A percentile compares a stretch with the other conserved stretches of the same genome.
Conservation (phyloP, 2,797 vertebrate genomes). For the Sebastes variabilis region DNA sequence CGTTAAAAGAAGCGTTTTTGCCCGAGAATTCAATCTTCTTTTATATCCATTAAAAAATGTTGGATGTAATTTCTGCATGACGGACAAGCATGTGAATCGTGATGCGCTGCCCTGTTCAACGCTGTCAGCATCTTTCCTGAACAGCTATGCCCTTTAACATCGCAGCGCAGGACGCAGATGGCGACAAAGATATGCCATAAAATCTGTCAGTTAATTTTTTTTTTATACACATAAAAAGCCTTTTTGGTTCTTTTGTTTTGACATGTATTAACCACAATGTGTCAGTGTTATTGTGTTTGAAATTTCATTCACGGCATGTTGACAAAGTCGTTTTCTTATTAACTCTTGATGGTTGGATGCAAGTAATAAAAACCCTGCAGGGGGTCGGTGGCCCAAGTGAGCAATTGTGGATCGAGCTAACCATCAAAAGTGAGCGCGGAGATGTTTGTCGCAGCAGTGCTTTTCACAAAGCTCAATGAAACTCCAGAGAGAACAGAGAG, state of each 20-base stretch:
- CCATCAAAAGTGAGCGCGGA: slow-evolving; percentile 45
- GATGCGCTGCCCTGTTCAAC: neutral
- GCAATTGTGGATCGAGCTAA: slow-evolving; percentile 25
- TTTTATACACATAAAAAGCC: slow-evolving; percentile 23
- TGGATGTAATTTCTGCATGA: neutral
- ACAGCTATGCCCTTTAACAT: neutral
- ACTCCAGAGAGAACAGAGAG: slow-evolving; percentile 36
- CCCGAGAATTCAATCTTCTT: neutral
- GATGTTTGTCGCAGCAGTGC: slow-evolving; percentile 38
- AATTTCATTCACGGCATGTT: slow-evolving; percentile 45
- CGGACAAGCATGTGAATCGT: neutral
- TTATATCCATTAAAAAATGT: neutral
- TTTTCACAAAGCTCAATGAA: slow-evolving; percentile 36
- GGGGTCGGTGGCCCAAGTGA: slow-evolving; percentile 36
- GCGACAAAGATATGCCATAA: slow-evolving; percentile 22
- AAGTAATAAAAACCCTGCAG: slow-evolving; percentile 52
- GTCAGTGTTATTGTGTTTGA: slow-evolving; percentile 57
- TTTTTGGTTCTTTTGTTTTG: slow-evolving; percentile 45
- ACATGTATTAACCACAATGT: slow-evolving; percentile 38
- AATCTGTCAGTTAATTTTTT: slow-evolving; percentile 24
- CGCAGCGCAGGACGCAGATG: neutral
- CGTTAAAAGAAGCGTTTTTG: neutral
- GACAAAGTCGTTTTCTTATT: slow-evolving; percentile 57
- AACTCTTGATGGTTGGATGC: slow-evolving; percentile 56
- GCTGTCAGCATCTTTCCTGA: slow-evolving; percentile 10